Evolutionary conservation across 2,113 vertebrate species (phyloP).

Genomic region (Myocastor coypus): DNA sequence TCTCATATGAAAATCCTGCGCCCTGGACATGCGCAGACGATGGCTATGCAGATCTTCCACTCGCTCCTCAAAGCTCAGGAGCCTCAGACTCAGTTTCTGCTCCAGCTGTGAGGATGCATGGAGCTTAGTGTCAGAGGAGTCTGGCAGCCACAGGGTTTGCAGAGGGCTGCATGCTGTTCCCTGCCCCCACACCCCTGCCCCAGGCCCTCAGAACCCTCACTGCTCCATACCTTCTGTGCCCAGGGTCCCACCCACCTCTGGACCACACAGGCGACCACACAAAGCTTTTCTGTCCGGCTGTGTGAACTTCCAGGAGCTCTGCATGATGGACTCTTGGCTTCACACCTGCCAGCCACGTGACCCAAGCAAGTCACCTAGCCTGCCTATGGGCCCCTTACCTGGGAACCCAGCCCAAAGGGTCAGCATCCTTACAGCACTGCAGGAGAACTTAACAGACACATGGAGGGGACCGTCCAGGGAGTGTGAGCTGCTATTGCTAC

Average conservation of each 20-base stretch:
- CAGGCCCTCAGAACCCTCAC: not conserved
- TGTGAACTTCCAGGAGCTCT: not conserved
- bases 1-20: not conserved
- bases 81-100: not conserved
- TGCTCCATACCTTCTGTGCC: not conserved
- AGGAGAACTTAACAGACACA: not conserved
- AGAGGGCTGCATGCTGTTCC: not conserved
- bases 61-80: not conserved
- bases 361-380: not conserved
- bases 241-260: not conserved
- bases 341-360: not conserved
- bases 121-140: not conserved
- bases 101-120: not conserved
- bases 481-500: not conserved
- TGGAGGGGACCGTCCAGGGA: not conserved
- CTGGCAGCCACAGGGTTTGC: not conserved
- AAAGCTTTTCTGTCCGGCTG: not conserved
- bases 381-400: not conserved
- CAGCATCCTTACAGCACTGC: not conserved
- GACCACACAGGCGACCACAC: not conserved
- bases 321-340: not conserved
- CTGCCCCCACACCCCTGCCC: not conserved
- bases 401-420: not conserved
- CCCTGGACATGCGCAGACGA: not conserved
- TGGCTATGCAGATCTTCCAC: not conserved